phyloP scores from a whole-genome alignment of 2,113 vertebrate genomes.

The Sakesphorus luctuosus region DNA sequence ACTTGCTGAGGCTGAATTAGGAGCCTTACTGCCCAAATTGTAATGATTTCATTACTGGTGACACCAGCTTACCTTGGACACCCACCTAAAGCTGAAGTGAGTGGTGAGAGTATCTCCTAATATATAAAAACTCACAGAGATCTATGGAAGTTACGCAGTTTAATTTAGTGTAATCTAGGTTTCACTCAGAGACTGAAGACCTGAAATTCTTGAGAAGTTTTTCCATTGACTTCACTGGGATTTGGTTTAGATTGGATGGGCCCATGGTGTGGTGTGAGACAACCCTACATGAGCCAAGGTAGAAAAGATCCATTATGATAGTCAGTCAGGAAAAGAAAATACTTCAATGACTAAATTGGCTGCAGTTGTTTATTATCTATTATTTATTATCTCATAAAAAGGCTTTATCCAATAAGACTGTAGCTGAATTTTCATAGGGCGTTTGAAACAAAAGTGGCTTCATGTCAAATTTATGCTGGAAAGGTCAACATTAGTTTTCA shows the following conservation, averaged over 20 bases:
- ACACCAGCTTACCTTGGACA: background rate
- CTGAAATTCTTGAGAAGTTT: background rate
- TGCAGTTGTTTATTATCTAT: conserved; percentile 62
- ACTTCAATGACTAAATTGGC: conserved; percentile 45
- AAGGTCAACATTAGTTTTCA: conserved; percentile 68
- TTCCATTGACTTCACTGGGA: background rate
- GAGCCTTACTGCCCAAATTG: background rate
- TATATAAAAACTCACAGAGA: background rate
- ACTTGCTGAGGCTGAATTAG: background rate
- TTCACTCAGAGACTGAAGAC: background rate
- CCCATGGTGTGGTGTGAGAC: background rate
- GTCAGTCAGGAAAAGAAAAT: conserved; percentile 11
- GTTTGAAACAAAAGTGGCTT: conserved; percentile 70
- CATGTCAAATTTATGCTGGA: conserved; percentile 61
- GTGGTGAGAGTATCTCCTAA: background rate
- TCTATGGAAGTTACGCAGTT: background rate
- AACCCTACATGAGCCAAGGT: background rate
- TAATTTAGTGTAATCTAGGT: background rate
- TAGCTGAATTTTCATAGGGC: conserved; percentile 49
- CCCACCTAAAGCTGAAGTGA: background rate
- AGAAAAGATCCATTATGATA: background rate
- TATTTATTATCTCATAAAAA: conserved; percentile 54
- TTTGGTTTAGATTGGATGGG: background rate
- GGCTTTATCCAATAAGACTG: conserved; percentile 17
- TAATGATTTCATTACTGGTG: background rate